These are phyloP conservation scores for Anoplius nigerrimus DNA, from an alignment of 2,888 invertebrate species.

Conservation along the genomic window DNA sequence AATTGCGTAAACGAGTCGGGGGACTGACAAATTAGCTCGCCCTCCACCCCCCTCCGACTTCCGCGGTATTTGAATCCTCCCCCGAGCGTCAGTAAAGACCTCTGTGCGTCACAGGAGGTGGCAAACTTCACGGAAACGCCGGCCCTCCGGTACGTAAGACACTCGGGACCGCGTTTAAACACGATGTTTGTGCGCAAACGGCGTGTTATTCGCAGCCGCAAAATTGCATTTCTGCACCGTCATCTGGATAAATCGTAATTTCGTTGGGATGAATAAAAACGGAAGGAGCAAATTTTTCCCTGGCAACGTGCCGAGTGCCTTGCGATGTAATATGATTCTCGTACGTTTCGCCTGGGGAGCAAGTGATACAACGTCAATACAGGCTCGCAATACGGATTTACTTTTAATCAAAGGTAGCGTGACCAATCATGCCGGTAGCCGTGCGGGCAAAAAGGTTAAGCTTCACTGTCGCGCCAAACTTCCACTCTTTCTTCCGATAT, in stretches of 20 bases:
- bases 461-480: too few species aligned
- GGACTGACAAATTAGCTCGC: conserved; percentile 47
- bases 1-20: conserved; percentile 29
- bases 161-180: conserved; percentile 34
- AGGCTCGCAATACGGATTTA: too few species aligned
- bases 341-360: too few species aligned
- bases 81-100: conserved; percentile 15
- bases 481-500: too few species aligned
- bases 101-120: conserved; percentile 25
- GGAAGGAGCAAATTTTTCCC: too few species aligned
- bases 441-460: too few species aligned
- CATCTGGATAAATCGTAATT: conserved; percentile 37
- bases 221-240: conserved; percentile 37
- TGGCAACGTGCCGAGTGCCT: too few species aligned
- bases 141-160: conserved; percentile 33
- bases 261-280: not conserved
- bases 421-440: too few species aligned
- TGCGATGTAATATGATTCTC: too few species aligned
- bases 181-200: conserved; percentile 43
- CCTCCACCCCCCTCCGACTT: conserved; percentile 27
- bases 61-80: conserved; percentile 33
- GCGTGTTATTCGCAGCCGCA: conserved; percentile 10
- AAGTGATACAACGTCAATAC: too few species aligned
- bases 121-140: conserved; percentile 39
- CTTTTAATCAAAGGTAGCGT: too few species aligned